These are phyloP conservation scores for Drosophila repletoides DNA, from an alignment of 1,140 invertebrate genomes.

Conservation along the genomic window DNA sequence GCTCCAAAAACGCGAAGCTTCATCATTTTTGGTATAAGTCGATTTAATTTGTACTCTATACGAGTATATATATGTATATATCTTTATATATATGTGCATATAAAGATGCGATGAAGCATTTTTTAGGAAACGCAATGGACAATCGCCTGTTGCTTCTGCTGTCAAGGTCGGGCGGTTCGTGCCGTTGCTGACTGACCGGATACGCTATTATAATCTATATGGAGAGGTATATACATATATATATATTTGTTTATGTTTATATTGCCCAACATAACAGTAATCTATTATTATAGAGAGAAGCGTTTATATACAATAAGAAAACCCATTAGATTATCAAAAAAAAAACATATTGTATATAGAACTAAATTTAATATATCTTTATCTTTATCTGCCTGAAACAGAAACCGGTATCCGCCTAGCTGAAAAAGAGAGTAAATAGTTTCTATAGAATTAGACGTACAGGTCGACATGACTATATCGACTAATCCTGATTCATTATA, in stretches of 20 bases:
- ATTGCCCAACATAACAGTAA: not conserved
- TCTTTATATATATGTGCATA: not conserved
- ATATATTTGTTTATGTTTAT: not conserved
- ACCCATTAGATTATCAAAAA: not conserved
- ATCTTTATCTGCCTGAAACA: no score
- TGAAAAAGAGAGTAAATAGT: no score
- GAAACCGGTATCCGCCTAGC: no score
- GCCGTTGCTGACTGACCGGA: slow-evolving; percentile 16
- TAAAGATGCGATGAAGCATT: slow-evolving; percentile 25
- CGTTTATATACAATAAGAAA: not conserved
- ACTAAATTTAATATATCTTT: not conserved
- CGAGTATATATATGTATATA: not conserved
- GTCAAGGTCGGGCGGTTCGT: slow-evolving; percentile 32
- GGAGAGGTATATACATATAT: not conserved
- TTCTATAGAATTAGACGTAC: no score
- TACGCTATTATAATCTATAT: slow-evolving; percentile 12
- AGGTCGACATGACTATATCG: no score
- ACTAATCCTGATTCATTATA: no score
- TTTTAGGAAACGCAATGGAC: slow-evolving; percentile 9
- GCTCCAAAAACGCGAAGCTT: not conserved
- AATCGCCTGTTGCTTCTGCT: not conserved
- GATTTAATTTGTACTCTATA: not conserved
- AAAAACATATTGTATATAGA: not conserved
- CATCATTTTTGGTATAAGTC: not conserved
- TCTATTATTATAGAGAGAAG: not conserved